Conservation (phyloP, 1,140 invertebrate species). For the Octopus bimaculoides region DNA sequence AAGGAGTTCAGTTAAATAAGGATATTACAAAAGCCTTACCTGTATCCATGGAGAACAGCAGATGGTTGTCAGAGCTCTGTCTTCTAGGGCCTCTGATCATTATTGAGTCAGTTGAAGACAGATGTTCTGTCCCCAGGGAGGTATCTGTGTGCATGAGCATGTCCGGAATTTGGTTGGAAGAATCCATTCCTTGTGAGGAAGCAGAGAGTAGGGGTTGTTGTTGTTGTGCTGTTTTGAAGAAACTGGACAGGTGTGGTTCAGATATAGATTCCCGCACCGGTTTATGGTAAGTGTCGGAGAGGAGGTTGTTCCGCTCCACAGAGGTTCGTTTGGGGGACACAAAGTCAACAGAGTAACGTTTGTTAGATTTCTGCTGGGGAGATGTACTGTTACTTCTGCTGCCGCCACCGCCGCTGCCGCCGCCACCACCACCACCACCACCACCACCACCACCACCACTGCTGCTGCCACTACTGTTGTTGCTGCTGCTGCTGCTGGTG, state of each 20-base stretch:
- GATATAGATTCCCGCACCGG: constrained; percentile 44
- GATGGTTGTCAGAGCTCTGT: constrained; percentile 6
- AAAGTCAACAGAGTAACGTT: constrained; percentile 49
- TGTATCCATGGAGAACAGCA: constrained; percentile 20
- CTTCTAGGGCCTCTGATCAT: background rate
- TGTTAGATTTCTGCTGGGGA: constrained; percentile 31
- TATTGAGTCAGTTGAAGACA: constrained; percentile 8
- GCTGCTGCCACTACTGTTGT: constrained; percentile 11
- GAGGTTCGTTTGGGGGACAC: constrained; percentile 30
- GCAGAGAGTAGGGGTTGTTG: constrained; percentile 38
- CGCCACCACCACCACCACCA: too few relatives aligned
- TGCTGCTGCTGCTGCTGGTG: background rate
- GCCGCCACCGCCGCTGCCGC: too few relatives aligned
- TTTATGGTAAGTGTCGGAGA: constrained; percentile 23
- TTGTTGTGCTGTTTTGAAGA: constrained; percentile 27
- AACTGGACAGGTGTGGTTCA: constrained; percentile 44
- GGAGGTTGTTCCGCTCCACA: constrained; percentile 14
- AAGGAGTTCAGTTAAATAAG: too few relatives aligned
- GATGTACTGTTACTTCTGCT: background rate
- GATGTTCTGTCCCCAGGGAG: constrained; percentile 12
- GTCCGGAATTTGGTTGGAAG: constrained; percentile 30
- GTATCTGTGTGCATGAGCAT: constrained; percentile 39
- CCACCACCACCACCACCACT: too few relatives aligned
- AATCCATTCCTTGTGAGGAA: constrained; percentile 30
- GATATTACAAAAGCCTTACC: background rate